Base-by-base conservation (phyloP, 2,113 vertebrate genomes). In the Chaetodon trifascialis region DNA sequence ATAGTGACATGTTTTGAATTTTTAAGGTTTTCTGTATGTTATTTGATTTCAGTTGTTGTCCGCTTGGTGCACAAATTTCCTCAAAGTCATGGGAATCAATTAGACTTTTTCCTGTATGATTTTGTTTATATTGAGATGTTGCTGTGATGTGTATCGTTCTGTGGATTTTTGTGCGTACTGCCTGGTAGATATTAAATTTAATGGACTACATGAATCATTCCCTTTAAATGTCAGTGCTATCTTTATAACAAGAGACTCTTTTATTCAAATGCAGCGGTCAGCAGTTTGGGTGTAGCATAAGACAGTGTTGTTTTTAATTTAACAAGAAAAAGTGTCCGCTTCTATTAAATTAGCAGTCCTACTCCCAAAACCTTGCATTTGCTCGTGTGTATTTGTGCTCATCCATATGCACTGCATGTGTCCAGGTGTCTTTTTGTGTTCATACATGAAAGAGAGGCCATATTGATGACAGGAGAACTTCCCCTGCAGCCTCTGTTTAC, bases 401-500 rank as follows among this genome's bases (percentile, higher is more conserved):
- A 25, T 82, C 49, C 38, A 9, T 54, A 21, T 38, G 30, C 7
- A 15, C 30, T 74, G 9, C 14, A 34, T 36, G 47, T 85, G 60
- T 30, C 42, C n/a, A 25, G 16, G 56, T 30, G 25, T 82, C 23
- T 67, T 23, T 70, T 49, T 60, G 62, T 73, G 67, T 67, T 5
- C 38, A 21, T 25, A 52, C 40, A 77, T 44, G 23, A 46, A 71
- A 63, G 7, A 49, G 42, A 74, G 55, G 52, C 73, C 34, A 5
- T 73, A 21, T 47, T 78, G 49, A 30, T 38, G 54, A 72, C 60
- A 47, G 72, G 42, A 34, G 47, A 80, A 76, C 74, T 65, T 83
- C 80, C 67, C 79, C 63, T 47, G 46, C 58, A 19, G 68, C 19
- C 44, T 46, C 16, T 74, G 85, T 86, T 34, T 79, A 78, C 85